These are phyloP conservation scores for Hystrix cristata DNA, from an alignment of 2,113 vertebrate species.

Conservation along the genomic window DNA sequence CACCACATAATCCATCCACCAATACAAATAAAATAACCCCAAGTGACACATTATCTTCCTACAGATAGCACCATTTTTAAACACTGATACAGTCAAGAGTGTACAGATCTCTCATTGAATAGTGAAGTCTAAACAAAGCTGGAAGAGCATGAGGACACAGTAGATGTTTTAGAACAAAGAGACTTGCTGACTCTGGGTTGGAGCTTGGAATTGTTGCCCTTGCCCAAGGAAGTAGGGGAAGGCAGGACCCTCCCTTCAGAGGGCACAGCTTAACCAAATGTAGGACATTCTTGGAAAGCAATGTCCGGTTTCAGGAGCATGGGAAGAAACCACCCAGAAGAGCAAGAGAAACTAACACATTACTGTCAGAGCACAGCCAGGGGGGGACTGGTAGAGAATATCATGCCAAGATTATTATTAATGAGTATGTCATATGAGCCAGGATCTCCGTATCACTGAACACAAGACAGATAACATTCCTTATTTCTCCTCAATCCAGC, in stretches of 20 bases:
- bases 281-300: not conserved
- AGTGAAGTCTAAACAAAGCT: not conserved
- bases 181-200: not conserved
- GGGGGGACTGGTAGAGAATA: not conserved
- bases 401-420: slow-evolving; percentile 60
- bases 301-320: not conserved
- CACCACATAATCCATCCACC: slow-evolving; percentile 20
- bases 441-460: slow-evolving; percentile 35
- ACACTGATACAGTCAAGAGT: not conserved
- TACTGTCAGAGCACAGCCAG: not conserved
- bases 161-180: not conserved
- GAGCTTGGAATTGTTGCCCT: not conserved
- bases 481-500: slow-evolving; percentile 53
- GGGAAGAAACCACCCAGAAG: not conserved
- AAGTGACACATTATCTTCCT: not conserved
- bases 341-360: not conserved
- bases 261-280: not conserved
- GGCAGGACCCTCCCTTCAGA: not conserved
- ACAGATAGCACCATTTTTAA: slow-evolving; percentile 39
- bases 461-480: slow-evolving; percentile 47
- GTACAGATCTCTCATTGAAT: not conserved
- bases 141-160: not conserved
- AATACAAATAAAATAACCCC: slow-evolving; percentile 21
- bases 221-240: not conserved
- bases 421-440: not conserved